Conservation (phyloP, 2,888 invertebrate genomes). For the Sturmia bella region DNA sequence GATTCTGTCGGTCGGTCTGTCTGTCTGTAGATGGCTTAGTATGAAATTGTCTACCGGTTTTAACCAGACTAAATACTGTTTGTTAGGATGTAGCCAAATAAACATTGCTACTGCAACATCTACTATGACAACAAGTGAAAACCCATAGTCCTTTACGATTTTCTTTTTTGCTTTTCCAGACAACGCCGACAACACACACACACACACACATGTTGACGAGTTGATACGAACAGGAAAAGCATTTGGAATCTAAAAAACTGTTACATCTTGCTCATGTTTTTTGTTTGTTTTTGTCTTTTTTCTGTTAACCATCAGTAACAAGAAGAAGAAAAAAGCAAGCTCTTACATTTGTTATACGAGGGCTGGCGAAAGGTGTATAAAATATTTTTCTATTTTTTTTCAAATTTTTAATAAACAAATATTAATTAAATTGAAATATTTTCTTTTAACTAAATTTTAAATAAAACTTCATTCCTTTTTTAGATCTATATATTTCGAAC, state of each 20-base stretch:
- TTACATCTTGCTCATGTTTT: slow-evolving; percentile 26
- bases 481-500: too few species aligned
- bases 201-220: slow-evolving; percentile 19
- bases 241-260: slow-evolving; percentile 51
- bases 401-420: too few species aligned
- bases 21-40: slow-evolving; percentile 6
- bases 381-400: too few species aligned
- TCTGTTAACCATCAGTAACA: neutral
- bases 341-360: neutral
- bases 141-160: slow-evolving; percentile 37
- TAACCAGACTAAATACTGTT: slow-evolving; percentile 56
- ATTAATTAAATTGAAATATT: too few species aligned
- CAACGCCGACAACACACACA: slow-evolving; percentile 32
- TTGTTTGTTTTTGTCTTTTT: too few species aligned
- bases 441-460: too few species aligned
- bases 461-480: too few species aligned
- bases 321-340: neutral
- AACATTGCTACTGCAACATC: slow-evolving; percentile 39
- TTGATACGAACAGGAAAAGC: slow-evolving; percentile 30
- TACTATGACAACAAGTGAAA: slow-evolving; percentile 44
- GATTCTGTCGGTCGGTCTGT: slow-evolving; percentile 8
- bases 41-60: slow-evolving; percentile 61
- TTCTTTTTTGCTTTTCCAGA: slow-evolving; percentile 39
- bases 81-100: slow-evolving; percentile 37
- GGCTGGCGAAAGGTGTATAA: too few species aligned